Conservation (phyloP, 2,888 invertebrate genomes). For the Oligia fasciuncula region DNA sequence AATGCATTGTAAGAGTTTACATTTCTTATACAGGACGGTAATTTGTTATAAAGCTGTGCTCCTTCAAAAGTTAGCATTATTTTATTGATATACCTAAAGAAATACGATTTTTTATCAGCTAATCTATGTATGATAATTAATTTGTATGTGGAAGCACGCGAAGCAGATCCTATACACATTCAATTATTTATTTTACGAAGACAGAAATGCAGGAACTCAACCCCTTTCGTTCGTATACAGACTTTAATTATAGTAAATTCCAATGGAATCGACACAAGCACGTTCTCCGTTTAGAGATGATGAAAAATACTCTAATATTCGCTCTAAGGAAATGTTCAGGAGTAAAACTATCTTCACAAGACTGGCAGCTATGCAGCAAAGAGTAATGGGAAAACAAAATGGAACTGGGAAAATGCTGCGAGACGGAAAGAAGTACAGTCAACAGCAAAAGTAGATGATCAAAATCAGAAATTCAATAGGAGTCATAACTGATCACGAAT, state of each 20-base stretch:
- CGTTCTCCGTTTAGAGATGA: constrained; percentile 28
- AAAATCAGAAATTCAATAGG: no score
- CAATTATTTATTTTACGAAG: constrained; percentile 15
- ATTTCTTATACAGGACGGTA: no score
- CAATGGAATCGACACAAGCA: constrained; percentile 31
- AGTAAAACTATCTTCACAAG: constrained; percentile 19
- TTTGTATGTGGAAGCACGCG: no score
- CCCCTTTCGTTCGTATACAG: constrained; percentile 5
- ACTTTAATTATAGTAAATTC: constrained; percentile 31
- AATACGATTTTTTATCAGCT: not conserved
- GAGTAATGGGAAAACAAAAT: constrained; percentile 17
- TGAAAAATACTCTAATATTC: constrained; percentile 12
- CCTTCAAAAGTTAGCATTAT: no score
- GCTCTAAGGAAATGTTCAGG: constrained; percentile 13
- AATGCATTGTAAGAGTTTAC: no score
- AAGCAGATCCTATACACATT: not conserved
- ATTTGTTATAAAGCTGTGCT: no score
- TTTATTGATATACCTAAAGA: no score
- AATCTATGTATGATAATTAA: no score
- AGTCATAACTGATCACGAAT: no score
- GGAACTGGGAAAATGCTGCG: constrained; percentile 11
- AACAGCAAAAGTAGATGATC: no score
- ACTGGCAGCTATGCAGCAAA: constrained; percentile 18
- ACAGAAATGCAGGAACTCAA: not conserved
- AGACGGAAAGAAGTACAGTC: not conserved